Conservation (phyloP, 2,888 invertebrate species). For the Cantharis rustica region DNA sequence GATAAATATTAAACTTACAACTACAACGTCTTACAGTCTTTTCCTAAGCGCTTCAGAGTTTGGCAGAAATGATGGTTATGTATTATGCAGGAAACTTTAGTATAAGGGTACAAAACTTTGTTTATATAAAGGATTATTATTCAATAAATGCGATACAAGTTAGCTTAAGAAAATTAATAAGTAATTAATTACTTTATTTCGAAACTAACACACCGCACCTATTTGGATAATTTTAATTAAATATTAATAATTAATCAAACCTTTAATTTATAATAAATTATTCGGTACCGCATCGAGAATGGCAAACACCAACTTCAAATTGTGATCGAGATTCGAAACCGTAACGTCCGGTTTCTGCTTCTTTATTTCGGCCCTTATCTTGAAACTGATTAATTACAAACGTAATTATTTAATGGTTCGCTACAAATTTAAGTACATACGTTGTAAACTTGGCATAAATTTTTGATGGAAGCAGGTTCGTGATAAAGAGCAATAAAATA, state of each 20-base stretch:
- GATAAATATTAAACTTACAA: constrained; percentile 15
- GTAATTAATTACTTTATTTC: not conserved
- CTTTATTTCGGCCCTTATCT: not conserved
- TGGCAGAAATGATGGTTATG: constrained; percentile 10
- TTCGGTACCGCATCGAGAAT: not conserved
- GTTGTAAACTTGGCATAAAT: not conserved
- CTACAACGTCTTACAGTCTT: not conserved
- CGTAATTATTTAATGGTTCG: not conserved
- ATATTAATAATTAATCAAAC: not conserved
- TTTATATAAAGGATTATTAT: constrained; percentile 2
- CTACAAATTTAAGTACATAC: not conserved
- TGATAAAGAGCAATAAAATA: constrained; percentile 28
- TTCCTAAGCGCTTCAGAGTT: constrained; percentile 5
- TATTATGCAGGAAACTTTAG: constrained; percentile 7
- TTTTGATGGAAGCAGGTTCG: constrained; percentile 9
- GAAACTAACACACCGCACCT: not conserved
- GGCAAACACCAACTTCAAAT: not conserved
- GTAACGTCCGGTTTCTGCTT: not conserved
- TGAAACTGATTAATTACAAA: not conserved
- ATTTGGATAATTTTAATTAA: not conserved
- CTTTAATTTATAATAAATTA: not conserved
- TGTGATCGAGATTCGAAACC: not conserved
- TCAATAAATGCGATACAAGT: constrained; percentile 3
- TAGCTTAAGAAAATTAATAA: not conserved
- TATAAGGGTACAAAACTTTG: not conserved